Evolutionary conservation across 2,113 vertebrate species (phyloP).

Genomic region (Cyanistes caeruleus): DNA sequence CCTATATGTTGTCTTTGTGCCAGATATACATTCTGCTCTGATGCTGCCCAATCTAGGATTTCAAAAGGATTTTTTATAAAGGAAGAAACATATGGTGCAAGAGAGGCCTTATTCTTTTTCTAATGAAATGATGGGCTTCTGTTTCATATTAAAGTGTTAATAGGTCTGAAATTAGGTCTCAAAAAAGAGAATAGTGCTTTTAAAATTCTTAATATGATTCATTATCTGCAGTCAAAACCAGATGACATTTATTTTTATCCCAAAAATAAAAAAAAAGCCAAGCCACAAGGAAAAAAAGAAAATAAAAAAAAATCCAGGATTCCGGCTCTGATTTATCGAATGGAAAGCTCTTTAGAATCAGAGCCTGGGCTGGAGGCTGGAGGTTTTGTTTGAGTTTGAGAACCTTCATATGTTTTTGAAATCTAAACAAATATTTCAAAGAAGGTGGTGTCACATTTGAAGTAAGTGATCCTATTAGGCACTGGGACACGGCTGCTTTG

Average conservation of each 20-base stretch:
- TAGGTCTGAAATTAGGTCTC: conserved; percentile 82
- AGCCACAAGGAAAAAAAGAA: background rate
- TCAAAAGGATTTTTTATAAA: conserved; percentile 66
- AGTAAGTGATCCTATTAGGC: conserved; percentile 79
- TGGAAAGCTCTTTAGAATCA: conserved; percentile 78
- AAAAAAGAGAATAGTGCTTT: conserved; percentile 77
- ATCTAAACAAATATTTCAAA: conserved; percentile 82
- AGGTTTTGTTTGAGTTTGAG: conserved; percentile 76
- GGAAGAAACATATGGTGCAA: conserved; percentile 73
- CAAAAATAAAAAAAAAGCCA: conserved; percentile 52
- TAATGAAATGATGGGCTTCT: conserved; percentile 82
- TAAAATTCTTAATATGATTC: conserved; percentile 80
- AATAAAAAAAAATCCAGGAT: background rate
- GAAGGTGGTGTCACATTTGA: conserved; percentile 77
- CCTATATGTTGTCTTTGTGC: background rate
- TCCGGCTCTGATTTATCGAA: conserved; percentile 67
- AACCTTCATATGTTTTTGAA: conserved; percentile 75
- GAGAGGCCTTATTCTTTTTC: conserved; percentile 68
- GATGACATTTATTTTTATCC: conserved; percentile 77
- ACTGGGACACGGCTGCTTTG: conserved; percentile 68
- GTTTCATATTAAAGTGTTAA: conserved; percentile 84
- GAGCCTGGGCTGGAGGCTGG: conserved; percentile 58
- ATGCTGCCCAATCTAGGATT: conserved; percentile 50
- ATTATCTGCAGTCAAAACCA: conserved; percentile 78
- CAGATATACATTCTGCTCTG: conserved; percentile 48